Evolutionary conservation across 2,797 vertebrate species (phyloP), one percentile per base, ranked within the genome.

Genomic region (Catharus ustulatus): DNA sequence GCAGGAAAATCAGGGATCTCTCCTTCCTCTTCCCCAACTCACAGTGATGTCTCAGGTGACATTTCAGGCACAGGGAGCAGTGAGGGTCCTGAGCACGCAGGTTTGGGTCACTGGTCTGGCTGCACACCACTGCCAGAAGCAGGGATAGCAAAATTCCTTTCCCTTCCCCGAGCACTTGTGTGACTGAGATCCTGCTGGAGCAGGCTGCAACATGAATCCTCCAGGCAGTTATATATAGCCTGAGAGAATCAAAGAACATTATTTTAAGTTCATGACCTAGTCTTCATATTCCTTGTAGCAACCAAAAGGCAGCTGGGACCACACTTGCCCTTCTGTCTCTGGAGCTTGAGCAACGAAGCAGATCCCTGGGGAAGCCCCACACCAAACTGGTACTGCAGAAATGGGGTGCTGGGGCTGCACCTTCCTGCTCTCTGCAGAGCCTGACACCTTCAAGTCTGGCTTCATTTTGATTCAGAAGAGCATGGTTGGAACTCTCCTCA

Each of bases 241-340:
- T 46, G 52, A 88, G 55, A 88, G 85, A 69, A 63, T 67, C 74
- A 84, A 93, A 79, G 48, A 79, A 54, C n/a, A 32, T 58, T 87
- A 90, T 74, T 93, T 87, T 72, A 66, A 91, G 92, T 86, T 93
- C 72, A 73, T 30, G 34, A 90, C 77, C 62, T 59, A 82, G 46
- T 55, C 85, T 79, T 63, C 63, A 6, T 79, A 59, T 40, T 87
- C 67, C 34, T 57, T 22, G 18, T 32, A 63, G 90, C 67, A 82
- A 38, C 32, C 30, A 61, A n/a, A 82, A 30, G 54, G 85, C 62
- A 91, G 58, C 74, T 86, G 6, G 5, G 54, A 84, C 45, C 76
- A 85, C 79, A 43, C 30, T 64, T 34, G 26, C 22, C 4, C n/a
- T 78, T 86, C n/a, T 84, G 49, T 74, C 67, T 55, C 82, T 3